Conservation (phyloP, 2,113 vertebrate genomes). For the Pangasianodon hypophthalmus region DNA sequence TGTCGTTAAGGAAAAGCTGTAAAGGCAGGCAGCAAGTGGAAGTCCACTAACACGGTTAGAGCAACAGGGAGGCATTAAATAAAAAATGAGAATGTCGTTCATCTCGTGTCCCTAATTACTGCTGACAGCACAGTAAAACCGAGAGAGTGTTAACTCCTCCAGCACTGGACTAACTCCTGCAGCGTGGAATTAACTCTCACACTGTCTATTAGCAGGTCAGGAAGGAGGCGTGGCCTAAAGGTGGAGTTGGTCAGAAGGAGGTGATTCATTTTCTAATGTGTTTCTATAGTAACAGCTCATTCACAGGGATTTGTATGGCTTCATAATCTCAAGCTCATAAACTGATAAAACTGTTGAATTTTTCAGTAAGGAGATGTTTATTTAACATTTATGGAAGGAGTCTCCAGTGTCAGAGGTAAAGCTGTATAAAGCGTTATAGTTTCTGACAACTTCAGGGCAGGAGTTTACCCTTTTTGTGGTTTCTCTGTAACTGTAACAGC, state of each 20-base stretch:
- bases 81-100: slow-evolving; percentile 33
- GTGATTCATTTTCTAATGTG: neutral
- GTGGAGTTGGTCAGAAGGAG: neutral
- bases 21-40: neutral
- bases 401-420: neutral
- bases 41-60: slow-evolving; percentile 29
- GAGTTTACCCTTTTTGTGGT: too few species aligned
- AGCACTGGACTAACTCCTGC: neutral
- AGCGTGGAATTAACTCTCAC: neutral
- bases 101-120: slow-evolving; percentile 25
- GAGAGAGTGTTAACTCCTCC: neutral
- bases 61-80: slow-evolving; percentile 36
- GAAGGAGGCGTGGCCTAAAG: neutral
- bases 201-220: neutral
- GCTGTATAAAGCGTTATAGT: neutral
- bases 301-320: neutral
- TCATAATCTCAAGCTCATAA: neutral
- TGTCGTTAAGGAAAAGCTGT: neutral
- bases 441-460: too few species aligned
- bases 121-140: neutral
- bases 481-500: too few species aligned
- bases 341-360: neutral
- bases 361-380: neutral
- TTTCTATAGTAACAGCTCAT: neutral
- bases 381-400: neutral